Base-by-base conservation (phyloP, 1,140 invertebrate species). In the Maniola jurtina region DNA sequence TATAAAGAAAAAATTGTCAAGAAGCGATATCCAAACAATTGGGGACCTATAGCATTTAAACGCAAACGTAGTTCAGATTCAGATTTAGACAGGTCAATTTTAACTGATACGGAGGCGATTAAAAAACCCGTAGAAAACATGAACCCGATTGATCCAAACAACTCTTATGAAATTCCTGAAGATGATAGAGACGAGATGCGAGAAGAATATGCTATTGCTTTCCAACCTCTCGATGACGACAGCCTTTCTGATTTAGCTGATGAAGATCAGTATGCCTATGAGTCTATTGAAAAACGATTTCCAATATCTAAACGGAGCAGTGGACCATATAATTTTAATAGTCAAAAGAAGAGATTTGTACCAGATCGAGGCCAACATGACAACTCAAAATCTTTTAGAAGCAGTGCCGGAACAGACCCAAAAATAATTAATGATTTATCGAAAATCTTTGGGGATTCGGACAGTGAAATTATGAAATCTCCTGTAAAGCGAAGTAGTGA, bases 261-360 rank as follows among this genome's bases (percentile, higher is more conserved):
- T 72, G 87, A 89, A 47, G 85, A 89, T 57, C 87, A 88, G 69
- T 90, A 86, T 66, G 52, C 81, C 10, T 91, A 89, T 66, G 86
- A 91, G 64, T 70, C 74, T 14, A 75, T 87, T 14, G 89, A 92
- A 72, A 94, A 94, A 87, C 88, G 93, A 4, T 94, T 94, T 76
- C 93, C 93, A 13, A 93, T 94, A n/a, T 86, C 92, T 25, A 94
- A 94, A 83, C 85, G 94, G 36, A 93, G 92, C 68, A 92, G 90
- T 76, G 90, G 90, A 1, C 74, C 86, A 13, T 86, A 85, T 47
- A 91, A 90, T 55, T 79, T 87, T 14, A 89, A 88, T 45, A 87
- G 79, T 34, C 81, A 91, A 25, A 92, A 92, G 67, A 92, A 92
- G 76, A 82, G 87, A 52, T 87, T 86, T 61, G 68, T 68, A 16